Conservation (phyloP, 2,797 vertebrate species). For the Geranospiza caerulescens region DNA sequence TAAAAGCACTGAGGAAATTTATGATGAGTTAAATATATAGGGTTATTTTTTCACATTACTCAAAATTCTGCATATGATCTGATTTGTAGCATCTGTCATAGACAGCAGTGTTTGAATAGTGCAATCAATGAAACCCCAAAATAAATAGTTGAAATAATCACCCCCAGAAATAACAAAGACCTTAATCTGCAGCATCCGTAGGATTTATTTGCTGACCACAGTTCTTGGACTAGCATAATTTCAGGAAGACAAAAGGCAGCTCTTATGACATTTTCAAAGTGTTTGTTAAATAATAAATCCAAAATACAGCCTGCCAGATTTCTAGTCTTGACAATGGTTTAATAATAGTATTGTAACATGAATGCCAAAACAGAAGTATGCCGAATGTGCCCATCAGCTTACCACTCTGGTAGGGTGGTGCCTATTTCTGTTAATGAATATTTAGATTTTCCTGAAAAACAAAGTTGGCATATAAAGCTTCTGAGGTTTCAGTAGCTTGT, state of each 20-base stretch:
- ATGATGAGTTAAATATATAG: not conserved
- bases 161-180: not conserved
- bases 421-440: not conserved
- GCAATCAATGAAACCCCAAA: constrained; percentile 45
- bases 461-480: not conserved
- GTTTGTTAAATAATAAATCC: not conserved
- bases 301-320: not conserved
- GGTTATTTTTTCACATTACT: constrained; percentile 13
- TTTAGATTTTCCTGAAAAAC: not conserved
- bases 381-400: not conserved
- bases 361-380: not conserved
- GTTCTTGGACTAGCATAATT: not conserved
- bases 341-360: not conserved
- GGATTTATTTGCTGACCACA: not conserved
- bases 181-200: not conserved
- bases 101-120: constrained; percentile 30
- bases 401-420: not conserved
- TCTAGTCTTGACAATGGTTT: not conserved
- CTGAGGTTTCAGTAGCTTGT: not conserved
- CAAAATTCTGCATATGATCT: not conserved
- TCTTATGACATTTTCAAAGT: not conserved
- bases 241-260: not conserved
- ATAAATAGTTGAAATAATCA: constrained; percentile 36
- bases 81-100: not conserved
- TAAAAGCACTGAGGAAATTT: not conserved